Evolutionary conservation across 2,113 vertebrate species (phyloP), one percentile per base, ranked within the genome.

Genomic region (Serilophus lunatus): DNA sequence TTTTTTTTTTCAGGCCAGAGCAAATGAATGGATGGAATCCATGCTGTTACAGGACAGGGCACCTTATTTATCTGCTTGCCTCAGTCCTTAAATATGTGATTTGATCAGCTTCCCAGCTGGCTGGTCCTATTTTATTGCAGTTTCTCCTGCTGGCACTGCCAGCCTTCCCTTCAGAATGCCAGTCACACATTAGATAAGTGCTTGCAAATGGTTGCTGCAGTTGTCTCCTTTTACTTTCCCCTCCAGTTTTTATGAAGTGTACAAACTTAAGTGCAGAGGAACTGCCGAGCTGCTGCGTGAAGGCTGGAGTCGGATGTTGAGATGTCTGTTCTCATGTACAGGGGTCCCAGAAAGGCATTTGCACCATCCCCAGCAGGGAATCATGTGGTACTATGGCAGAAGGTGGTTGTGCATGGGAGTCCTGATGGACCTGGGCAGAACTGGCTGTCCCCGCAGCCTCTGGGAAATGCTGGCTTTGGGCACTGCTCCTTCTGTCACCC

Each of bases 341-440:
- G 40, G 51, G 14, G 17, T 51, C 64, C 60, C 72, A 45, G 59
- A 11, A 47, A 56, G 81, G 50, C n/a, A 6, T 57, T 3, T 5
- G 23, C 6, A 13, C 29, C 9, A 2, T 35, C 6, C 33, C 53
- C 0, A 0, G 2, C 0, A 2, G 53, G 47, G 25, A 10, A 31
- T 9, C 3, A 2, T 4, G 2, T 0, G 2, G 29, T 3, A 0
- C 82, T 2, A 0, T 3, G 10, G 75, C 59, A 51, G 56, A n/a
- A 63, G 57, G 42, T 8, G 9, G 51, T 8, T 12, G 42, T 10
- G 29, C 42, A 1, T 0, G 3, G 50, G 12, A 85, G 36, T 15
- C 23, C 51, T 0, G 1, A 12, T 11, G 50, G 3, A 3, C 20
- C 65, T 4, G 70, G 82, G 70, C 75, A 78, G 49, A 2, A 4